Percentiles rank a stretch among this genome's conserved stretches.
These are phyloP conservation scores for Eurytoma adleriae DNA, from an alignment of 2,888 invertebrate genomes.

Conservation along the genomic window DNA sequence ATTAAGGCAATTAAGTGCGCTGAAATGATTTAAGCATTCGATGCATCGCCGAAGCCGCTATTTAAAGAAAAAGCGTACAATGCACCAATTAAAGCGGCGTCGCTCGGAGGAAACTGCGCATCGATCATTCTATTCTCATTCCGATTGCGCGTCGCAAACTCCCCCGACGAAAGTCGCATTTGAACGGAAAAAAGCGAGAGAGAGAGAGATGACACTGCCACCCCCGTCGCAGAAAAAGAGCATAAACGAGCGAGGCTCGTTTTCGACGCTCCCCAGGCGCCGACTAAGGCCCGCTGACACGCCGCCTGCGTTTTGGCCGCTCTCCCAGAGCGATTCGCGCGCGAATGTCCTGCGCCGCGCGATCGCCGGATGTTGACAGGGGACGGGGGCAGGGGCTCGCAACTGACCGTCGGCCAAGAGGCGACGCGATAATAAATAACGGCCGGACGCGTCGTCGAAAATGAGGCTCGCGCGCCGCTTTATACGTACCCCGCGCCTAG, in stretches of 20 bases:
- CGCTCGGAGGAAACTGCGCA: background rate
- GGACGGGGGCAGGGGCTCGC: background rate
- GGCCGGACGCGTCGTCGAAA: slow-evolving; percentile 6
- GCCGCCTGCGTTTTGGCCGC: slow-evolving; percentile 65
- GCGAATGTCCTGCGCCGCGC: slow-evolving; percentile 56
- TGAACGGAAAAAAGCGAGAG: background rate
- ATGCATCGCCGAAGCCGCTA: background rate
- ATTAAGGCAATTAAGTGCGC: too few species aligned
- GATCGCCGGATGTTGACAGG: slow-evolving; percentile 43
- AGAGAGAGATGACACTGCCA: background rate
- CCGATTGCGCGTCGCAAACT: background rate
- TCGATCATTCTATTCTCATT: slow-evolving; percentile 9
- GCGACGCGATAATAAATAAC: slow-evolving; percentile 40
- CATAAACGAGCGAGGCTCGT: background rate
- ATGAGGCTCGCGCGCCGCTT: slow-evolving; percentile 15
- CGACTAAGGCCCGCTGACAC: slow-evolving; percentile 60
- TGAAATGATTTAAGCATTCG: too few species aligned
- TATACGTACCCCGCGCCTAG: slow-evolving; percentile 16
- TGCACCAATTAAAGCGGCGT: background rate
- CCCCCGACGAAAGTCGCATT: background rate
- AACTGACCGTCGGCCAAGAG: slow-evolving; percentile 41
- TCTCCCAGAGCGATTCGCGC: slow-evolving; percentile 69
- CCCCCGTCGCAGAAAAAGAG: background rate
- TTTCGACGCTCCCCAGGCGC: too few species aligned
- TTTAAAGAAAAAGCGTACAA: background rate